Evolutionary conservation across 2,888 invertebrate species (phyloP).

Genomic region (Hirtodrosophila histrioides): DNA sequence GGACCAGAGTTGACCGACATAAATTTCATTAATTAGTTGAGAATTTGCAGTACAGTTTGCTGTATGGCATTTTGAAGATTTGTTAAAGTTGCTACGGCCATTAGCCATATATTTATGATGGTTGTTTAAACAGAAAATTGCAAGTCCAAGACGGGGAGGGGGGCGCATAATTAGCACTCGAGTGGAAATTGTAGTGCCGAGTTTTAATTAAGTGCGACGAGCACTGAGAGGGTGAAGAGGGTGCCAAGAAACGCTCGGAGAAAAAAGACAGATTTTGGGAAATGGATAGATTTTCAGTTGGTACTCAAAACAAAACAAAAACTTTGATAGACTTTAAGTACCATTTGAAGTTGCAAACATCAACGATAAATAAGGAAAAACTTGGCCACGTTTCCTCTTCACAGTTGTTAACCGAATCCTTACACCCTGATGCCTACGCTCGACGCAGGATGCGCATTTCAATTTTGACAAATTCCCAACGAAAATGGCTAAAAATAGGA

Average conservation of each 20-base stretch:
- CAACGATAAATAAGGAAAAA: too few species aligned
- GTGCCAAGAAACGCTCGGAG: too few species aligned
- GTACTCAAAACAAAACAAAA: too few species aligned
- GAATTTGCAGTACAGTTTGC: conserved; percentile 31
- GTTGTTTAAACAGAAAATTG: conserved; percentile 19
- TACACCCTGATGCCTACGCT: conserved; percentile 8
- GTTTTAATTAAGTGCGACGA: neutral
- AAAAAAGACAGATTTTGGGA: too few species aligned
- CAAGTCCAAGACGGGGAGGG: neutral
- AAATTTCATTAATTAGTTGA: conserved; percentile 67
- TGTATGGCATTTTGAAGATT: conserved; percentile 51
- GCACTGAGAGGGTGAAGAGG: too few species aligned
- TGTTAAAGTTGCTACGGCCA: conserved; percentile 47
- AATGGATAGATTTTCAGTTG: too few species aligned
- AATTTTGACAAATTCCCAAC: conserved; percentile 50
- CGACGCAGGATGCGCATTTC: conserved; percentile 40
- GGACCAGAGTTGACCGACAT: conserved; percentile 63
- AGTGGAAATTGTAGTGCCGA: neutral
- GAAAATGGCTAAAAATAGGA: conserved; percentile 8
- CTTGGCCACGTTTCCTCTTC: too few species aligned
- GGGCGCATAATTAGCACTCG: conserved; percentile 2
- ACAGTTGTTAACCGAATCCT: conserved; percentile 8
- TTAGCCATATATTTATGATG: conserved; percentile 58
- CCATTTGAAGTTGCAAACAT: too few species aligned
- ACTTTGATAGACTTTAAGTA: too few species aligned